Conservation (phyloP, 2,888 invertebrate species). For the Dusona sp. region DNA sequence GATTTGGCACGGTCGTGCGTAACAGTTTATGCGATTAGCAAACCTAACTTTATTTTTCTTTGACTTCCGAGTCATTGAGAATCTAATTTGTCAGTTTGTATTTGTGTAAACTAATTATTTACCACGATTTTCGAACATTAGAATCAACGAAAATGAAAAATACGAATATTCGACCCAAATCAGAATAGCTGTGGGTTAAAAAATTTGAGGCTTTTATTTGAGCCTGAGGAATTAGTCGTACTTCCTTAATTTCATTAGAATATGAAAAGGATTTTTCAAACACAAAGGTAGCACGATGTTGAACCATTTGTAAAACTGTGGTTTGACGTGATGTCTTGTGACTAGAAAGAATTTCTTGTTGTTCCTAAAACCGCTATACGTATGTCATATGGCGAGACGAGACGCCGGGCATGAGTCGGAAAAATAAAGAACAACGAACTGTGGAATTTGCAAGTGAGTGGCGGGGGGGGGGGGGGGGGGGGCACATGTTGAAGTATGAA, state of each 20-base stretch:
- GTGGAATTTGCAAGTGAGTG: constrained; percentile 32
- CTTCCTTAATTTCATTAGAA: constrained; percentile 6
- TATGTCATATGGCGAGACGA: constrained; percentile 1
- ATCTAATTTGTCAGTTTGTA: too few relatives aligned
- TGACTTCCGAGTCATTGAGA: too few relatives aligned
- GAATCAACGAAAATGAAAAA: too few relatives aligned
- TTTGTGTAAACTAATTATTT: too few relatives aligned
- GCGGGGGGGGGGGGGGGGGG: neutral
- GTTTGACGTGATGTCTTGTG: neutral
- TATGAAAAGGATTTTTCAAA: neutral
- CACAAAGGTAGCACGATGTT: neutral
- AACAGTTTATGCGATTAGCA: too few relatives aligned
- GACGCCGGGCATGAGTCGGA: constrained; percentile 1
- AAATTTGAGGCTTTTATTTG: too few relatives aligned
- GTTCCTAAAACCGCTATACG: constrained; percentile 21
- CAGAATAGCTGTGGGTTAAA: too few relatives aligned
- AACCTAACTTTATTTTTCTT: too few relatives aligned
- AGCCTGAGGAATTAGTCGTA: too few relatives aligned
- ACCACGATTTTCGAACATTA: too few relatives aligned
- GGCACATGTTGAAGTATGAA: constrained; percentile 36
- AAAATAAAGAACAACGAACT: constrained; percentile 16
- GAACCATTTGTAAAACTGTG: neutral
- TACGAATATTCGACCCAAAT: too few relatives aligned
- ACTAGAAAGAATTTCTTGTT: constrained; percentile 33
- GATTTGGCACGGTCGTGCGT: too few relatives aligned